phyloP scores from a whole-genome alignment of 2,888 invertebrate genomes.

The Nephrocerus scutellatus region DNA sequence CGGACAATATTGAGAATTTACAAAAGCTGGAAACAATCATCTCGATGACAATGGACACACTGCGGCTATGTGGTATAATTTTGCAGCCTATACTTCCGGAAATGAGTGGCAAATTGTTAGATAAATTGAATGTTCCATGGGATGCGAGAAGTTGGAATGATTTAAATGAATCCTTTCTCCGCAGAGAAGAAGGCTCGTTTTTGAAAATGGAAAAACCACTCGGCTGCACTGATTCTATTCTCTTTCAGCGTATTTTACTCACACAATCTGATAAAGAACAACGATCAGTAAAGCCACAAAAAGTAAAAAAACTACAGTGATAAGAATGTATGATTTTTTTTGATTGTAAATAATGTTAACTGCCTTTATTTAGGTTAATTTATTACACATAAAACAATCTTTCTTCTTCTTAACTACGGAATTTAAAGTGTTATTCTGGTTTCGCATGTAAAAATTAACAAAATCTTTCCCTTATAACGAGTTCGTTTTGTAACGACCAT shows the following conservation, averaged over 20 bases:
- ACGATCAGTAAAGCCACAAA: too few species aligned
- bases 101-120: conserved; percentile 60
- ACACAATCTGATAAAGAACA: too few species aligned
- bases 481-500: too few species aligned
- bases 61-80: conserved; percentile 71
- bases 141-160: conserved; percentile 51
- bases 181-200: neutral
- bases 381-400: too few species aligned
- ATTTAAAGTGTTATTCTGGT: too few species aligned
- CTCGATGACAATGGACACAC: conserved; percentile 75
- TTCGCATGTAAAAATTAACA: too few species aligned
- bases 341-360: too few species aligned
- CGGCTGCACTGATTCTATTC: conserved; percentile 30
- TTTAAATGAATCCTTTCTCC: conserved; percentile 36
- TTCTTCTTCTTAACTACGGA: too few species aligned
- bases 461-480: too few species aligned
- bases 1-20: conserved; percentile 44
- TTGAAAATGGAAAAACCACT: conserved; percentile 14
- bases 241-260: conserved; percentile 39
- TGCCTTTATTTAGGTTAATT: too few species aligned
- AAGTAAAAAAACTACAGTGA: too few species aligned
- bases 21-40: conserved; percentile 65
- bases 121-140: conserved; percentile 55
- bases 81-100: conserved; percentile 81
- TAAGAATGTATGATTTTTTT: too few species aligned